Evolutionary conservation across 35 echinoderm and acorn worm genomes (phyloP), one percentile per base, ranked within the genome.

Genomic region (Apostichopus parvimensis): DNA sequence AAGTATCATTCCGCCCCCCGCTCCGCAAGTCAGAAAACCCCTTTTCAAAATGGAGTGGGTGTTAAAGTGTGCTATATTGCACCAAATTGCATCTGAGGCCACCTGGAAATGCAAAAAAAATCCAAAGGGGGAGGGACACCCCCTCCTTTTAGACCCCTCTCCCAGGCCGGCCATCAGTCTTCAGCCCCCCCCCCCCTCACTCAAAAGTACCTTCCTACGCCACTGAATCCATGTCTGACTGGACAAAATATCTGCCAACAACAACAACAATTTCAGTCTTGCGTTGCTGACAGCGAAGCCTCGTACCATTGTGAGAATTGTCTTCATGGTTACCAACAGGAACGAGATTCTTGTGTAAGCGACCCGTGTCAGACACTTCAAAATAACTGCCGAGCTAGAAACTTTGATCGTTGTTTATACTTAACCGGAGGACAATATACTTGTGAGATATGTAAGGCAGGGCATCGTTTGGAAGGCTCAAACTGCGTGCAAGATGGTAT

Each of bases 271-370:
- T 87, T 87, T 18, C 18, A 87, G 24, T 9, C 57, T 15, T 87
- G 84, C 28, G 84, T 87, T 10, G 20, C 24, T 24, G 84, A 87
- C 64, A 57, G 57, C 22, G 62, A 65, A 15, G 62, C 21, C 20
- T 8, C 22, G 3, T 87, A 87, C 62, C 84, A 87, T 57, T 87
- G 84, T 87, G 84, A 87, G 58, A 70, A 87, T 4, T 87, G 84
- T 70, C 20, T 65, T 8, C 20, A 28, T 87, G 84, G 84, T 7
- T 87, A 87, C 24, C 84, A 28, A 6, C 57, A 65, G 6, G 84
- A 87, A 24, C 15, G 53, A 4, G 58, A 28, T 6, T 7, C 7
- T 10, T 87, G 84, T 21, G 6, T 70, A 3, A 20, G 56, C 6
- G 84, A 87, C 64, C 84, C 84, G 7, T 87, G 84, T 65, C 84